Base-by-base conservation (phyloP, 2,113 vertebrate species). In the Crypturellus undulatus region DNA sequence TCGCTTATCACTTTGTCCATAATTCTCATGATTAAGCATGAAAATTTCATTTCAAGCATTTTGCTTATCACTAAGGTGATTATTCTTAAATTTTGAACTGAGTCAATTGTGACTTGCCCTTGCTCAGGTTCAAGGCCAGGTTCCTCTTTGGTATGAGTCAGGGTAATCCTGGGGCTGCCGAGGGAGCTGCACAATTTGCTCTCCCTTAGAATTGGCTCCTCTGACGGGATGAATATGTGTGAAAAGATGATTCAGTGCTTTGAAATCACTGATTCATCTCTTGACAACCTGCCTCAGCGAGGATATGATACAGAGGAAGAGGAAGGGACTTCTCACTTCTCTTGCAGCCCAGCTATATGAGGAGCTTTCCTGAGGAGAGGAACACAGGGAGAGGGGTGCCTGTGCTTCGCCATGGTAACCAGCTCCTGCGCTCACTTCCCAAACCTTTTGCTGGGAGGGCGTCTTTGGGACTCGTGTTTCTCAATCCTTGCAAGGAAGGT, bases 161-260 rank as follows among this genome's bases (percentile, higher is more conserved):
- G 34, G 54, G 30, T 78, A 71, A 36, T 60, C 16, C 64, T 47
- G 36, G 34, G 21, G 5, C 67, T 87, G 36, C 73, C 70, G 56
- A 24, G 58, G 51, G 36, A 83, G n/a, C 38, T 70, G 34, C 18
- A 28, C 6, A 60, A 87, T 83, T 63, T 85, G 22, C 64, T 77
- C 60, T 94, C 49, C 54, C 26, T 91, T 87, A 26, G 49, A 79
- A 34, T 83, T 67, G 59, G 34, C 60, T 91, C 63, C 28, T 87
- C 38, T 60, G 42, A 7, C 9, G 62, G 32, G 12, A 1, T 72
- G 49, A 40, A 54, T 85, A 15, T 64, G 54, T 32, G 28, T 42
- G 47, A 68, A 94, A 80, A 88, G 60, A 43, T 91, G 68, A 90
- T 86, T 85, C 64, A 32, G 25, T 73, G 56, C 77, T 75, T 83